phyloP scores from a whole-genome alignment of 2,113 vertebrate species.

The Turnix velox region DNA sequence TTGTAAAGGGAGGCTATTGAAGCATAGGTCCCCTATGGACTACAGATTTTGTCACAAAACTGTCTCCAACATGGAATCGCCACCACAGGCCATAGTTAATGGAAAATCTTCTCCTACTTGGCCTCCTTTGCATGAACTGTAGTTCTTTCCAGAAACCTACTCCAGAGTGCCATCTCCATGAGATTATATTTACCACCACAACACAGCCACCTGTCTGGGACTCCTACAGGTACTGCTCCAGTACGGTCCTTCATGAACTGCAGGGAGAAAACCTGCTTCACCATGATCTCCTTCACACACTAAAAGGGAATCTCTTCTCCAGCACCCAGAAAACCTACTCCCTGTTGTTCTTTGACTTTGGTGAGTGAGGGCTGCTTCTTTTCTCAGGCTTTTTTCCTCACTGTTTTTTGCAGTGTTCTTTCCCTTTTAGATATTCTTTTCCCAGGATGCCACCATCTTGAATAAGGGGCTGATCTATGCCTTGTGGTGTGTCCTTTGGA shows the following conservation, averaged over 20 bases:
- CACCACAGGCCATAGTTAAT: not conserved
- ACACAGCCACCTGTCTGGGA: not conserved
- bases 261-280: not conserved
- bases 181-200: not conserved
- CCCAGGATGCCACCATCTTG: not conserved
- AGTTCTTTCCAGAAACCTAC: not conserved
- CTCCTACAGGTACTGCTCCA: no score
- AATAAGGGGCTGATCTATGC: not conserved
- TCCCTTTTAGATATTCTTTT: not conserved
- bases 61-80: not conserved
- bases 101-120: not conserved
- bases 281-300: not conserved
- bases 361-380: not conserved
- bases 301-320: not conserved
- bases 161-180: not conserved
- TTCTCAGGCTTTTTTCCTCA: accelerated
- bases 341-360: not conserved
- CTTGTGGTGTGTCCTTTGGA: no score
- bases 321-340: not conserved
- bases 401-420: not conserved
- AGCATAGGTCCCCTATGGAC: not conserved
- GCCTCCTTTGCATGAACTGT: not conserved
- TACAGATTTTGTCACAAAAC: not conserved
- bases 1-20: no score
- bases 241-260: not conserved